Base-by-base conservation (phyloP, 2,113 vertebrate genomes). In the Oncorhynchus gorbuscha region DNA sequence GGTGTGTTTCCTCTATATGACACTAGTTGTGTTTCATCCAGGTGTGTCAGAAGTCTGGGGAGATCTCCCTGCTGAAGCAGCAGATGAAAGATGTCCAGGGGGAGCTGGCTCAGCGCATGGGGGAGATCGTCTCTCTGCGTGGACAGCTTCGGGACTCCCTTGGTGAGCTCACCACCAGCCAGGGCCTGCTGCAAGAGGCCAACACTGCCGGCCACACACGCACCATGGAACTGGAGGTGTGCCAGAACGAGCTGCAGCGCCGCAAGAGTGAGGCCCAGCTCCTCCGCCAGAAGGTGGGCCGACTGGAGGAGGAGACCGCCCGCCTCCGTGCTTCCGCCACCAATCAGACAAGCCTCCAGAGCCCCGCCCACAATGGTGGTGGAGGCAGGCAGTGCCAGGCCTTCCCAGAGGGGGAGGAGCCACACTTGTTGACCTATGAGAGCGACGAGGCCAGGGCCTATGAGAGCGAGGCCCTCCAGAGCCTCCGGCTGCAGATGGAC, bases 1-100 rank as follows among this genome's bases (percentile, higher is more conserved):
- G 39, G 39, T 45, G 39, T 45, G 22, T n/a, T 16, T 14, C 75
- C 64, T 5, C 51, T 55, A 55, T 55, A 18, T 16, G 51, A 55
- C 14, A 55, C 14, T 18, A 55, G 51, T 55, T 55, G 14, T 55
- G 51, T 55, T 55, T 0, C 73, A 26, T 48, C 5, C 88, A 99
- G 97, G 97, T 99, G 71, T 99, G 98, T 86, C 97, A 99, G 94
- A 99, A 99, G 89, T 97, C 97, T 0, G 98, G 98, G 0, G 98
- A 99, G 90, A 99, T 99, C 89, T 99, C 97, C 0, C 84, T 99
- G 79, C 91, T 99, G 73, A 99, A 99, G 93, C 98, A 99, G 91
- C 98, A 99, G 91, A 92, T 99, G 78, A 99, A 99, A 87, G 98
- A 99, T 30, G 93, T 97, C 0, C 97, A 99, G 91, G 94, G 91